These are phyloP conservation scores for Trichonephila clavipes DNA, from an alignment of 1,140 invertebrate genomes.

Conservation along the genomic window DNA sequence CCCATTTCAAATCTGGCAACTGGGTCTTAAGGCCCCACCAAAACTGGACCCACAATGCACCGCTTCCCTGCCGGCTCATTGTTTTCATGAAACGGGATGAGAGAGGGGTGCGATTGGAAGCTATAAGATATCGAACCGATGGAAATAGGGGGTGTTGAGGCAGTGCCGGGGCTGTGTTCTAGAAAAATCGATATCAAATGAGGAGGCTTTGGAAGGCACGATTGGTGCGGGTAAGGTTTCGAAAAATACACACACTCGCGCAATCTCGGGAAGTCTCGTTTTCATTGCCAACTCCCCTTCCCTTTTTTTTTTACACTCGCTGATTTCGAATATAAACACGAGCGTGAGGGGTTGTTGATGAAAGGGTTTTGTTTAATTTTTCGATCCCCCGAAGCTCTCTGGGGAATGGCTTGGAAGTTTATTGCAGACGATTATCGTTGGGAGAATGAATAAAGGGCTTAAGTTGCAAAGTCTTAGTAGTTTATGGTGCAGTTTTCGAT, in stretches of 20 bases:
- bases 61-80: conserved; percentile 23
- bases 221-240: conserved; percentile 23
- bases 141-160: neutral
- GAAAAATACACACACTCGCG: conserved; percentile 17
- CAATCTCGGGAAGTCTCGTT: neutral
- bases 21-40: neutral
- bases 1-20: neutral
- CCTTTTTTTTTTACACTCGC: neutral
- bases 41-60: conserved; percentile 5
- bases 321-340: neutral
- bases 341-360: neutral
- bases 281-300: neutral
- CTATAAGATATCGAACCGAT: conserved; percentile 70
- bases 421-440: neutral
- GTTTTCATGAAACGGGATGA: conserved; percentile 16
- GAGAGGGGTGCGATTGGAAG: conserved; percentile 31
- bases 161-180: neutral
- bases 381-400: neutral
- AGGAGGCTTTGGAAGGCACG: neutral
- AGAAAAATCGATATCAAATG: conserved; percentile 65
- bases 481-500: neutral
- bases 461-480: neutral
- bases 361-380: conserved; percentile 8
- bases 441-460: neutral
- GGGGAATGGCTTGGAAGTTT: neutral